phyloP scores from a whole-genome alignment of 2,113 vertebrate species.

The Dasyprocta punctata region DNA sequence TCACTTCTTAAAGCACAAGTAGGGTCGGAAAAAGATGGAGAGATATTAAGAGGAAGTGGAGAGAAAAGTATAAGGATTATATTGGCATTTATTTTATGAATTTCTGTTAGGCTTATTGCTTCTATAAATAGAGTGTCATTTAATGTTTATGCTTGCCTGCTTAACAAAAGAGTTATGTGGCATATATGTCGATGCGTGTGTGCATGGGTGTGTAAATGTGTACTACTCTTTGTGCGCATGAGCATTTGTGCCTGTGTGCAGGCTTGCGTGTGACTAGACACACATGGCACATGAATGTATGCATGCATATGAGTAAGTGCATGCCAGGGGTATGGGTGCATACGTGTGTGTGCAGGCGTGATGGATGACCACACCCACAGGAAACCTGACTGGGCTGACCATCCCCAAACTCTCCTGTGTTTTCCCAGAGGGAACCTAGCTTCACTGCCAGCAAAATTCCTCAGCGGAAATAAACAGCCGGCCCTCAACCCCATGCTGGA shows the following conservation, averaged over 20 bases:
- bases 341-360: background rate
- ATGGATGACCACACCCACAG: background rate
- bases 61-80: background rate
- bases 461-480: slow-evolving; percentile 23
- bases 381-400: background rate
- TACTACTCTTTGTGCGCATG: fast-evolving
- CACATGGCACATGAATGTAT: background rate
- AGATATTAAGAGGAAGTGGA: background rate
- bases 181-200: too few species aligned
- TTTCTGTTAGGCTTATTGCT: background rate
- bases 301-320: too few species aligned
- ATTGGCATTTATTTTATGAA: background rate
- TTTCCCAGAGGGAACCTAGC: background rate
- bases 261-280: background rate
- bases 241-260: background rate
- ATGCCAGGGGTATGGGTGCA: background rate
- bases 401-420: background rate
- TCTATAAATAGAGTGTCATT: background rate
- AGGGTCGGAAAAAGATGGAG: background rate
- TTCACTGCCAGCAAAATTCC: slow-evolving; percentile 21
- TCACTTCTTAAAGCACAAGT: background rate
- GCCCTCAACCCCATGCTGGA: background rate
- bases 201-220: background rate
- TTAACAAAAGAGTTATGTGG: background rate
- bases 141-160: background rate